Conservation (phyloP, 1,140 invertebrate genomes). For the Phymorhynchus buccinoides region DNA sequence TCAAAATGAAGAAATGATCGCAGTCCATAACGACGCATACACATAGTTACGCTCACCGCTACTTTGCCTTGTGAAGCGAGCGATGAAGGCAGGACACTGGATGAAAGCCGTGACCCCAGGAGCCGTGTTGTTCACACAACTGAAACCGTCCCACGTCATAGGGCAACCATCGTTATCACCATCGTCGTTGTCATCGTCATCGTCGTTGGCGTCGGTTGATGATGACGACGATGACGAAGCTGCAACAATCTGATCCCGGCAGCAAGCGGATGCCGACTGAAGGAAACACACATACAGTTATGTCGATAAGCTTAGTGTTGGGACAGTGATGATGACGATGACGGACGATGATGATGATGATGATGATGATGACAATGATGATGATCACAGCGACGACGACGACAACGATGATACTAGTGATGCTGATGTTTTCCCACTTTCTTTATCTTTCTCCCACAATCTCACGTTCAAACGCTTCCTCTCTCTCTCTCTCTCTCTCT, state of each 20-base stretch:
- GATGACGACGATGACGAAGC: background rate
- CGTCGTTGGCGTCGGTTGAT: background rate
- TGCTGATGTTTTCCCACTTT: too few relatives aligned
- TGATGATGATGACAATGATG: background rate
- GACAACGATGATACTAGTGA: too few relatives aligned
- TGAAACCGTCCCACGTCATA: slow-evolving; percentile 36
- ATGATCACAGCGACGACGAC: too few relatives aligned
- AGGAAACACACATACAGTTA: background rate
- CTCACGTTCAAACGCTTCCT: too few relatives aligned
- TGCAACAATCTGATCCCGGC: background rate
- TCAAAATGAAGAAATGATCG: too few relatives aligned
- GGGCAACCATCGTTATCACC: background rate
- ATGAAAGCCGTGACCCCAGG: background rate
- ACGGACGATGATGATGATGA: too few relatives aligned
- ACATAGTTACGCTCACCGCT: background rate
- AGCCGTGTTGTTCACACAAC: background rate
- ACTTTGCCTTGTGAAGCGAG: background rate
- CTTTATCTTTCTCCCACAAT: too few relatives aligned
- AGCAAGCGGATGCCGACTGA: background rate
- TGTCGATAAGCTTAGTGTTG: too few relatives aligned
- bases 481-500: too few relatives aligned
- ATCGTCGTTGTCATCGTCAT: background rate
- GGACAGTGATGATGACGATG: background rate
- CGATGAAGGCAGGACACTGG: background rate
- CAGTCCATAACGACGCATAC: too few relatives aligned